A percentile compares a stretch with the other conserved stretches of the same genome.
Evolutionary conservation across 2,888 invertebrate species (phyloP).

Genomic region (Harpagoxenus sublaevis): DNA sequence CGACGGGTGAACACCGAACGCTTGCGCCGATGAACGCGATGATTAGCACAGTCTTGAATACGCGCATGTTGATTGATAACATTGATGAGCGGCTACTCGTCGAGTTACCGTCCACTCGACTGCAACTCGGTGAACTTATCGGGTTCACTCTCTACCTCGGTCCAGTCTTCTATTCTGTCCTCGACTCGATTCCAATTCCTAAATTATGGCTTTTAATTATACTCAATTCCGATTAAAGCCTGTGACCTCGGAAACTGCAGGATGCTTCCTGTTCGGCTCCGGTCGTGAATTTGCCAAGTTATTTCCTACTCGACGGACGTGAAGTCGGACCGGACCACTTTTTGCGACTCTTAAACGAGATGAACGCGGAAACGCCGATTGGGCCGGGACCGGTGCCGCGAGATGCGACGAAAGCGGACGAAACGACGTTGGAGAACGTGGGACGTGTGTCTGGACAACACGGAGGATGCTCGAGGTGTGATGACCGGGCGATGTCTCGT

Average conservation of each 20-base stretch:
- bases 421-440: constrained; percentile 37
- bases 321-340: constrained; percentile 22
- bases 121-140: neutral
- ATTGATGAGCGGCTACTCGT: constrained; percentile 58
- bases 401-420: constrained; percentile 17
- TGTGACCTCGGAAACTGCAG: neutral
- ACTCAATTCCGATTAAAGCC: neutral
- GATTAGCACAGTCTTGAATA: constrained; percentile 78
- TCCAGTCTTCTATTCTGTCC: neutral
- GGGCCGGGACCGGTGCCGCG: neutral
- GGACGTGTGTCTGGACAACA: constrained; percentile 72
- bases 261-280: neutral
- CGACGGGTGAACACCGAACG: constrained; percentile 60
- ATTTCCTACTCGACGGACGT: neutral
- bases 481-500: constrained; percentile 66
- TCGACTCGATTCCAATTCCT: neutral
- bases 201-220: neutral
- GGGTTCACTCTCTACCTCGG: neutral
- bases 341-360: constrained; percentile 2
- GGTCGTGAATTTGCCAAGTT: neutral
- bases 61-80: constrained; percentile 80
- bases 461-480: constrained; percentile 76
- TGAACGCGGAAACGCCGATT: constrained; percentile 8
- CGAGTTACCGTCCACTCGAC: neutral
- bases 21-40: constrained; percentile 53